Base-by-base conservation (phyloP, 2,113 vertebrate genomes). In the Zapornia atra region DNA sequence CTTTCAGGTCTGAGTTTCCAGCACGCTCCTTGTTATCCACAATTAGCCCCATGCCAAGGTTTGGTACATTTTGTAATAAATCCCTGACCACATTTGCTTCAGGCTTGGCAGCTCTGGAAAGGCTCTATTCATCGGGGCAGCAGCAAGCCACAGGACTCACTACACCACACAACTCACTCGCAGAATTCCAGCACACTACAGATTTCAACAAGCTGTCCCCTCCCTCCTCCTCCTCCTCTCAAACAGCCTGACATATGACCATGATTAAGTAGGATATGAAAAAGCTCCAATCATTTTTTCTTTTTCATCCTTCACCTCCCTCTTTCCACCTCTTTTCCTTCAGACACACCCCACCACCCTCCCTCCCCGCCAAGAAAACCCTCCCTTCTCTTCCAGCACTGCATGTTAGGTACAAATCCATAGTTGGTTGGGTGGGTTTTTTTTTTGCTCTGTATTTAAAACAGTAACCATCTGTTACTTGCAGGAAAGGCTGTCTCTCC, bases 21-120 rank as follows among this genome's bases (percentile, higher is more conserved):
- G 96, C 98, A 98, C 78, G 36, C 96, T 98, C 96, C 98, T 98
- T 97, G 97, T 98, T 98, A 97, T 94, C 97, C 76, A 90, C 98
- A 98, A 98, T 98, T 98, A 98, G 97, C 97, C 97, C 96, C 92
- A 96, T 97, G 98, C 98, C 98, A 98, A 97, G 97, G 96, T 93
- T 98, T 96, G 97, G 97, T 97, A 97, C 97, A 85, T 97, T 98
- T 97, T 75, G 88, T 98, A 98, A 98, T 98, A 98, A 98, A 98
- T 98, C 98, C 98, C 98, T 97, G 97, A 98, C 98, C 96, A 64
- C 98, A 97, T 97, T 97, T 97, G 97, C 98, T 98, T 93, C 42
- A 5, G 97, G 95, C 96, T 97, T 98, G 98, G 98, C 98, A 98
- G 97, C 96, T 96, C 92, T 96, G 98, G 98, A 98, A 98, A 98